Base-by-base conservation (phyloP, 1,140 invertebrate species). In the Trissolcus basalis region DNA sequence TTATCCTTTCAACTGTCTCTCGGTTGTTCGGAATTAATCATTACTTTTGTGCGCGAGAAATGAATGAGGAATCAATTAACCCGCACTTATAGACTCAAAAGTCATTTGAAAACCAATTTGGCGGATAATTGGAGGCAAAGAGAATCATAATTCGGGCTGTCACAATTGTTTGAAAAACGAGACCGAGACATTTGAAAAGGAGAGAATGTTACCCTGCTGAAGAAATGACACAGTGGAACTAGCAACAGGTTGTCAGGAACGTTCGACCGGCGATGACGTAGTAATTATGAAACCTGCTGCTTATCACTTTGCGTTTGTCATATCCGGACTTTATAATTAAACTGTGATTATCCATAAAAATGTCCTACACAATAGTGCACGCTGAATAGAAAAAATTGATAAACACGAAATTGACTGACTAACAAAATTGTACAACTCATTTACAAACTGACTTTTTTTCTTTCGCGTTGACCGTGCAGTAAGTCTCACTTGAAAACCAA, bases 281-380 rank as follows among this genome's bases (percentile, higher is more conserved):
- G 43, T 60, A 60, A 33, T 73, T 65, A 65, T 51, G 69, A 51
- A 72, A 55, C 59, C 41, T 51, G 60, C 55, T 65, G 55, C 48
- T 72, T 63, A 71, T 71, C 58, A 71, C 58, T 56, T 55, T 61
- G 14, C 41, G 53, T 63, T 56, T 59, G 69, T 72, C 54, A 65
- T 72, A 72, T 72, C 69, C 60, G 60, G 69, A 60, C 51, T 58
- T 64, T 64, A 14, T 64, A 72, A 64, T 72, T 72, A 72, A 72
- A 72, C 69, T 59, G 59, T 58, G 60, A 59, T 64, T 72, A 72
- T 47, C 48, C 47, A 47, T 58, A 72, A 72, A 72, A 72, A 51
- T 44, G 41, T 47, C 2, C 19, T 3, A 59, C 16, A 54, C 33
- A 54, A 39, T 39, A 2, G 19, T 1, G 6, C 1, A 27, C 6